A percentile compares a stretch with the other conserved stretches of the same genome.
Evolutionary conservation across 1,140 invertebrate genomes (phyloP).

Genomic region (Drosophila santomea): DNA sequence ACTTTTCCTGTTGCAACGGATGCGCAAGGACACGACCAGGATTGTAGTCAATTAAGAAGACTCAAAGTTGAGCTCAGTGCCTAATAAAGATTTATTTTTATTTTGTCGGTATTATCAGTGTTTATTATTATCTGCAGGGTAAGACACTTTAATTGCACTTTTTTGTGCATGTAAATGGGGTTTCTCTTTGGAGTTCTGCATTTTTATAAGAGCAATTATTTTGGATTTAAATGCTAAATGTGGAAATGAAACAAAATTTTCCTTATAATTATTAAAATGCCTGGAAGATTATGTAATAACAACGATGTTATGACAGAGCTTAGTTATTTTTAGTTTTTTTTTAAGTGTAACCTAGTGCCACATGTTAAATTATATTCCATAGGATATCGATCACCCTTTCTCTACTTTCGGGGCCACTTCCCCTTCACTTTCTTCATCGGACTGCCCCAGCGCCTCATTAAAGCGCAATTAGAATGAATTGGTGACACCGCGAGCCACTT

Average conservation of each 20-base stretch:
- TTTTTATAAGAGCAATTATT: too few relatives aligned
- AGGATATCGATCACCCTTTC: too few relatives aligned
- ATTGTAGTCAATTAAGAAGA: constrained; percentile 59
- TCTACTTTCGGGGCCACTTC: background rate
- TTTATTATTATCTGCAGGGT: constrained; percentile 3
- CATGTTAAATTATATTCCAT: too few relatives aligned
- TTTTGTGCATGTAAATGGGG: background rate
- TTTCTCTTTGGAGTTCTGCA: background rate
- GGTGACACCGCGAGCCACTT: constrained; percentile 25
- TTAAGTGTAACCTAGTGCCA: too few relatives aligned
- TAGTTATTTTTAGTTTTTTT: background rate
- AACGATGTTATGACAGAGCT: background rate
- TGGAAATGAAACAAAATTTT: too few relatives aligned
- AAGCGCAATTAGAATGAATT: constrained; percentile 27
- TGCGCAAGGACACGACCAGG: constrained; percentile 20
- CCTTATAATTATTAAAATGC: too few relatives aligned
- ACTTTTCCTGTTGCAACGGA: constrained; percentile 29
- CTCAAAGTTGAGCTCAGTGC: constrained; percentile 18
- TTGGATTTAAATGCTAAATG: too few relatives aligned
- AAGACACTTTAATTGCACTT: constrained; percentile 1
- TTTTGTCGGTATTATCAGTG: constrained; percentile 5
- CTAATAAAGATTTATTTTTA: constrained; percentile 41
- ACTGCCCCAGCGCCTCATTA: constrained; percentile 10
- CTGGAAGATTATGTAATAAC: too few relatives aligned
- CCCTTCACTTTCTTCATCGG: constrained; percentile 10